A percentile compares a stretch with the other conserved stretches of the same genome.
Evolutionary conservation across 2,113 vertebrate genomes (phyloP).

Genomic region (Nannobrachium achirus): DNA sequence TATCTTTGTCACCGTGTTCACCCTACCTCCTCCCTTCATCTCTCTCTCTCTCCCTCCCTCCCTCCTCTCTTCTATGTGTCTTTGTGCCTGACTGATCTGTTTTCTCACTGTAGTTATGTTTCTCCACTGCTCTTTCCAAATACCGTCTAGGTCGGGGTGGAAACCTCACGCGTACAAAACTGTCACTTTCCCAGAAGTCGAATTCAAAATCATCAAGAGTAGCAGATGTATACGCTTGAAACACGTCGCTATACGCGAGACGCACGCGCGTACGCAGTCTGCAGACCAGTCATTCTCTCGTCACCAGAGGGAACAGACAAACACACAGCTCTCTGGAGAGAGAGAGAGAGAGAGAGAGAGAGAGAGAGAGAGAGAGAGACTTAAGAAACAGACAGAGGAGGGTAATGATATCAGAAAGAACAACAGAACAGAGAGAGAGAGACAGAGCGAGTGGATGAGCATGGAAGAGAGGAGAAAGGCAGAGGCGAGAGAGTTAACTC

Average conservation of each 20-base stretch:
- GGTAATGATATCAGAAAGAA: not conserved
- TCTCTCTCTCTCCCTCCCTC: constrained; percentile 42
- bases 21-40: constrained; percentile 18
- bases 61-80: constrained; percentile 41
- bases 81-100: constrained; percentile 22
- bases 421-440: not conserved
- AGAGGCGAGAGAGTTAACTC: constrained; percentile 1
- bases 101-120: constrained; percentile 26
- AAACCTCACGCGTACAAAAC: no score
- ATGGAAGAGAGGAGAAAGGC: constrained; percentile 4
- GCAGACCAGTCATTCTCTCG: no score
- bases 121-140: not conserved
- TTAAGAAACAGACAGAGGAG: not conserved
- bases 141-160: no score
- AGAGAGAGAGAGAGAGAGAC: constrained; percentile 4
- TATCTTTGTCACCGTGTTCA: no score
- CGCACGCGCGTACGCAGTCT: no score
- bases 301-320: no score
- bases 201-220: no score
- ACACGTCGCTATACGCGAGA: no score
- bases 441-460: constrained; percentile 9
- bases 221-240: no score
- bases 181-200: no score
- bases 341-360: constrained; percentile 1
- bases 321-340: constrained; percentile 33